Conservation (phyloP, 2,888 invertebrate genomes). For the Salpingus planirostris region DNA sequence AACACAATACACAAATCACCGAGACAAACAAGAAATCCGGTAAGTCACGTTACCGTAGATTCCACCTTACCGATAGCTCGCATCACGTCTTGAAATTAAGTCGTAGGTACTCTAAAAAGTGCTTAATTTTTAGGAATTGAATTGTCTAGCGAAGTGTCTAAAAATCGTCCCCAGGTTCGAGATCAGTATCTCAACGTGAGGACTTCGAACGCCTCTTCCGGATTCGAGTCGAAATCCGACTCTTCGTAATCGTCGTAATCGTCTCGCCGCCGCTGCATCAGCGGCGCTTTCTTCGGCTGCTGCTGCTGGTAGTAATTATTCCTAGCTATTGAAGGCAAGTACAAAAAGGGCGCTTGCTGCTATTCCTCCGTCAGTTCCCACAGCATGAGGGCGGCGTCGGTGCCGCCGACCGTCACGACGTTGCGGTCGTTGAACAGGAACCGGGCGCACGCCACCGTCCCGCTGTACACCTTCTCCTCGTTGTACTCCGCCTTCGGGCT, state of each 20-base stretch:
- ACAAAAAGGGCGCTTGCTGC: constrained; percentile 34
- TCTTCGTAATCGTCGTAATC: constrained; percentile 19
- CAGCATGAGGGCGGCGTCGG: constrained; percentile 82
- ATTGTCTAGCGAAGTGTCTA: too few relatives aligned
- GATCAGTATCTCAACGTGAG: constrained; percentile 30
- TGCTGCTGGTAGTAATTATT: too few relatives aligned
- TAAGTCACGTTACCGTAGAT: too few relatives aligned
- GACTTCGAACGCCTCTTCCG: constrained; percentile 35
- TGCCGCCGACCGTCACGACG: constrained; percentile 76
- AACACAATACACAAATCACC: too few relatives aligned
- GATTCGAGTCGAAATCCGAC: constrained; percentile 31
- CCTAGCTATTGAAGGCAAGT: constrained; percentile 21
- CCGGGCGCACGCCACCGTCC: constrained; percentile 66
- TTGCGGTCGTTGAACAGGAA: constrained; percentile 83
- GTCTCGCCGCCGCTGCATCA: too few relatives aligned
- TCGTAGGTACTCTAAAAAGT: too few relatives aligned
- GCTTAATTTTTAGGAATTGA: too few relatives aligned
- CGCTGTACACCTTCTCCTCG: constrained; percentile 81
- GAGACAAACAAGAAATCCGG: too few relatives aligned
- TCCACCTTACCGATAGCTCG: too few relatives aligned
- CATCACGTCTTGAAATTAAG: too few relatives aligned
- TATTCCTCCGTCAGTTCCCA: constrained; percentile 83
- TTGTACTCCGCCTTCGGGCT: constrained; percentile 81
- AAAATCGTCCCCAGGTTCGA: too few relatives aligned
- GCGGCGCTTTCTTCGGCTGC: too few relatives aligned